Percentiles rank a stretch among this genome's conserved stretches.
Conservation (phyloP, 2,797 vertebrate genomes). For the Crocodylus rhombifer region DNA sequence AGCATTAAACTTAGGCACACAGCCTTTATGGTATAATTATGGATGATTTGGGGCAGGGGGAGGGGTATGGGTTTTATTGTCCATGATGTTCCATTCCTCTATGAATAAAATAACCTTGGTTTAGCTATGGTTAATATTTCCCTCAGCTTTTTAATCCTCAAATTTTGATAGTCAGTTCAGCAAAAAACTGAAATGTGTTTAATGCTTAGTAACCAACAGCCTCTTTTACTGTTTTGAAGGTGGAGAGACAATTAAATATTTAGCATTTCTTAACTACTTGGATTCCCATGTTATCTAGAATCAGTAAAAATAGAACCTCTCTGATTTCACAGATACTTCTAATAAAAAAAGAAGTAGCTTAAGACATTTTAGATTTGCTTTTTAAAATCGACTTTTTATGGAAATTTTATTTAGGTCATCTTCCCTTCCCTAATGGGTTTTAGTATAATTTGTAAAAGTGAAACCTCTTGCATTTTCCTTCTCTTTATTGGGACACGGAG, state of each 20-base stretch:
- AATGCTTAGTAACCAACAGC: background rate
- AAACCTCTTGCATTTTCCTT: constrained; percentile 1
- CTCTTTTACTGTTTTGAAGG: background rate
- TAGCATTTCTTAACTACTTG: background rate
- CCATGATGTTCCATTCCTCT: background rate
- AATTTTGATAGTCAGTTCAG: background rate
- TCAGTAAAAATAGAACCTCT: background rate
- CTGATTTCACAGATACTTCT: constrained; percentile 44
- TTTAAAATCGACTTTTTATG: constrained; percentile 45
- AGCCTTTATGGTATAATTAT: background rate
- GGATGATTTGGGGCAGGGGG: no score
- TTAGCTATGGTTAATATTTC: background rate
- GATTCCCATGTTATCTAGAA: constrained; percentile 17
- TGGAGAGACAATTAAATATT: no score
- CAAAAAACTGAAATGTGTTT: constrained; percentile 18
- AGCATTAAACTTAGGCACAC: background rate
- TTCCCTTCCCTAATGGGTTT: constrained; percentile 35
- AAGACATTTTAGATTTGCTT: constrained; percentile 38
- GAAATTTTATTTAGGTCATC: constrained; percentile 62
- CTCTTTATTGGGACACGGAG: constrained; percentile 34
- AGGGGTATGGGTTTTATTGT: background rate
- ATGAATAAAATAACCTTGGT: constrained; percentile 30
- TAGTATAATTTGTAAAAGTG: constrained; percentile 48
- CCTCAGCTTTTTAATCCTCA: background rate
- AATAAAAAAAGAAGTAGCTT: background rate